These are phyloP conservation scores for Epinotia brunnichana DNA, from an alignment of 2,888 invertebrate genomes.

Conservation along the genomic window DNA sequence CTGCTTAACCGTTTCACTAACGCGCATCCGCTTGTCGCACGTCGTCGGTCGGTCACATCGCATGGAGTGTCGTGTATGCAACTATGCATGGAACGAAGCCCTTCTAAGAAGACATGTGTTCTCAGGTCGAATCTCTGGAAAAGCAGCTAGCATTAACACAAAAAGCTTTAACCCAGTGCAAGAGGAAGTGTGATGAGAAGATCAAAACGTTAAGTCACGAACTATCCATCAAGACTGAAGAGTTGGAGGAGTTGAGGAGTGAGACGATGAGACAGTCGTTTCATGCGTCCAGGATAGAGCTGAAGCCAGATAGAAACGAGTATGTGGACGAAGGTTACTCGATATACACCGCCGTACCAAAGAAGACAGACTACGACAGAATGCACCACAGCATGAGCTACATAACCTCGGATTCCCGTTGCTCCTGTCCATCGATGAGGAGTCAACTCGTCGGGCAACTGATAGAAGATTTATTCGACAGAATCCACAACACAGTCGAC, in stretches of 20 bases:
- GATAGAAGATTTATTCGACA: constrained; percentile 77
- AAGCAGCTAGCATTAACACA: constrained; percentile 83
- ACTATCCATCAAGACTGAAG: constrained; percentile 81
- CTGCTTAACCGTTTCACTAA: constrained; percentile 55
- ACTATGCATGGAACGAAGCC: constrained; percentile 66
- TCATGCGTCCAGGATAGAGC: constrained; percentile 74
- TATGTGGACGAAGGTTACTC: constrained; percentile 79
- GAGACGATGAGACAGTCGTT: constrained; percentile 76
- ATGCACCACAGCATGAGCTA: constrained; percentile 82
- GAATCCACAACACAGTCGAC: constrained; percentile 74
- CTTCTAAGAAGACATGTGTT: constrained; percentile 77
- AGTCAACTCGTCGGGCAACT: constrained; percentile 78
- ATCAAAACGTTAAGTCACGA: constrained; percentile 84
- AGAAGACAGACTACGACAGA: constrained; percentile 76
- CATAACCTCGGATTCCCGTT: constrained; percentile 72
- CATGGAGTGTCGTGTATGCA: constrained; percentile 64
- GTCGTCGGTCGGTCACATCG: constrained; percentile 58
- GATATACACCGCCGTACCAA: constrained; percentile 78
- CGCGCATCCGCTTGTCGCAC: constrained; percentile 57
- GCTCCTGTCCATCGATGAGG: constrained; percentile 77
- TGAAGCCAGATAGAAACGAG: constrained; percentile 77
- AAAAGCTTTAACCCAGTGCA: constrained; percentile 80
- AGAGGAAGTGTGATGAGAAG: constrained; percentile 82
- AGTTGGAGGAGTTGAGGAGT: constrained; percentile 77
- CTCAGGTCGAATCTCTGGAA: constrained; percentile 84